Evolutionary conservation across 2,113 vertebrate species (phyloP).

Genomic region (Rhinoptilus africanus): DNA sequence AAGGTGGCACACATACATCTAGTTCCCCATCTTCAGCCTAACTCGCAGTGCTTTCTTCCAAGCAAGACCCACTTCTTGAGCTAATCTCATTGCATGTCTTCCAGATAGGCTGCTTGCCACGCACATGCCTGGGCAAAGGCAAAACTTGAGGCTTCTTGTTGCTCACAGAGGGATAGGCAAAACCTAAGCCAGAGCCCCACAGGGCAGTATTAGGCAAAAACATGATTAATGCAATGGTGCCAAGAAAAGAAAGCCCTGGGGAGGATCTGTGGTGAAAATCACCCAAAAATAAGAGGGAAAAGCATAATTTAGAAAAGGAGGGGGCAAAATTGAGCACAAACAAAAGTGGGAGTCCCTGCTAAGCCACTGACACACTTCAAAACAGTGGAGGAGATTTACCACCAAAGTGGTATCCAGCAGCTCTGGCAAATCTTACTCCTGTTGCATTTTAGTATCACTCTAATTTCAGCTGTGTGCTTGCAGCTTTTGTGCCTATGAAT

Average conservation of each 20-base stretch:
- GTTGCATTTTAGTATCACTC: background rate
- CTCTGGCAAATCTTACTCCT: background rate
- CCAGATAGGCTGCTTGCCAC: constrained; percentile 33
- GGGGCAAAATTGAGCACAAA: background rate
- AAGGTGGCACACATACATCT: background rate
- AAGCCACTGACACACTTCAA: background rate
- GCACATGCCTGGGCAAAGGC: background rate
- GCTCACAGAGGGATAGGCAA: background rate
- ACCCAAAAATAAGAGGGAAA: background rate
- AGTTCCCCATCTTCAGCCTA: background rate
- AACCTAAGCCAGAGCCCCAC: background rate
- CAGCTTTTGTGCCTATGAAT: background rate
- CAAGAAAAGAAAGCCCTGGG: background rate
- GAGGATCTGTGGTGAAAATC: background rate
- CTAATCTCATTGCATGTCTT: constrained; percentile 32
- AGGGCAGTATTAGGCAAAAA: constrained; percentile 26
- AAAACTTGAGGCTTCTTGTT: constrained; percentile 17
- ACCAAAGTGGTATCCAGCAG: background rate
- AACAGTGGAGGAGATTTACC: background rate
- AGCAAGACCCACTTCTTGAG: background rate
- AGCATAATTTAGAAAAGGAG: background rate
- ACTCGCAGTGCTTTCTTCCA: background rate
- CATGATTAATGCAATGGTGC: background rate
- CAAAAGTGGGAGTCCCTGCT: background rate
- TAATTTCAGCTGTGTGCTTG: background rate